These are phyloP conservation scores for Tupaia tana DNA, from an alignment of 2,113 vertebrate species.

Conservation along the genomic window DNA sequence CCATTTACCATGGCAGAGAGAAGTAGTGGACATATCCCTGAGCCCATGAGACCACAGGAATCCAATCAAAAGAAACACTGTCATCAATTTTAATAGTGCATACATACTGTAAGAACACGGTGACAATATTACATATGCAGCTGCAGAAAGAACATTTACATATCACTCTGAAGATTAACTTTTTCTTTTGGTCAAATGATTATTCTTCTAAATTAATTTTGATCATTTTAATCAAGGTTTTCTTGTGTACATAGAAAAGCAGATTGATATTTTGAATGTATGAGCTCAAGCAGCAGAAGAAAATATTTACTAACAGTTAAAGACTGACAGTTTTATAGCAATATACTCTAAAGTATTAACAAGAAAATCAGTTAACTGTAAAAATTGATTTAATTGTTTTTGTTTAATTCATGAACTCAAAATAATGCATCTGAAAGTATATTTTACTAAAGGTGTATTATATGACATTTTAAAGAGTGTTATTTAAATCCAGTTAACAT, in stretches of 20 bases:
- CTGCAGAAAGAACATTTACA: background rate
- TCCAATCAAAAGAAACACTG: background rate
- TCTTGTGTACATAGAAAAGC: background rate
- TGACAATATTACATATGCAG: background rate
- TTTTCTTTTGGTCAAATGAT: background rate
- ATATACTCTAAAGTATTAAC: background rate
- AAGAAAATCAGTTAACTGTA: background rate
- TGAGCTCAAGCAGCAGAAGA: background rate
- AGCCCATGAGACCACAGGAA: background rate
- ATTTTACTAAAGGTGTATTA: background rate
- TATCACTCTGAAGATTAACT: background rate
- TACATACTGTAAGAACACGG: background rate
- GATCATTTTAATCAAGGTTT: background rate
- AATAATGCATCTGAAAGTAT: background rate
- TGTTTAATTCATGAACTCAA: background rate
- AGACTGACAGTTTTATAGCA: background rate
- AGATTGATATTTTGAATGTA: background rate
- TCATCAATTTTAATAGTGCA: background rate
- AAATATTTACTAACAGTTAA: background rate
- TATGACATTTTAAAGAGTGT: background rate
- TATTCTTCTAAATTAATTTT: background rate
- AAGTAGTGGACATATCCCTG: background rate
- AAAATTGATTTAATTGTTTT: background rate
- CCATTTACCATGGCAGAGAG: background rate
- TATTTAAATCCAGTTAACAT: background rate